Evolutionary conservation across 2,888 invertebrate genomes (phyloP).

Genomic region (Limnephilus rhombicus): DNA sequence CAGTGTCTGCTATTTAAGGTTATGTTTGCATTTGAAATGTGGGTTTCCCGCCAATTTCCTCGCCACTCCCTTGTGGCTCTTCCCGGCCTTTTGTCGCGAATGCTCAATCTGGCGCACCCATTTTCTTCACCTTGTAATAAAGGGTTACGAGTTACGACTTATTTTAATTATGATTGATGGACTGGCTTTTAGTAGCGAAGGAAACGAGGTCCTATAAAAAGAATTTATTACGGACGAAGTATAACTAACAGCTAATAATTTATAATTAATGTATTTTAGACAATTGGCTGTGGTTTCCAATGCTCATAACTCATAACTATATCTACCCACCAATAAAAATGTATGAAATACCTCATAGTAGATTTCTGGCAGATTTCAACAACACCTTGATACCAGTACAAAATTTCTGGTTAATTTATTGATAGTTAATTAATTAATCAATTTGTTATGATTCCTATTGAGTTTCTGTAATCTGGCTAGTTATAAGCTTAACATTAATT

Average conservation of each 20-base stretch:
- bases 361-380: background rate
- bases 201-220: background rate
- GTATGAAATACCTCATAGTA: too few relatives aligned
- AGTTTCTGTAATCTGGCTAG: background rate
- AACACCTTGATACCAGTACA: background rate
- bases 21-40: constrained; percentile 6
- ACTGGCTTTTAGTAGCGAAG: background rate
- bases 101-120: background rate
- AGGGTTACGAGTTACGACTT: background rate
- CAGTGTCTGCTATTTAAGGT: background rate
- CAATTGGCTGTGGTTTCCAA: background rate
- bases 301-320: background rate
- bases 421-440: background rate
- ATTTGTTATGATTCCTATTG: background rate
- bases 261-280: background rate
- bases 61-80: background rate
- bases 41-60: constrained; percentile 29
- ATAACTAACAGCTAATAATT: background rate
- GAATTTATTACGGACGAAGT: background rate
- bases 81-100: background rate
- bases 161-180: background rate
- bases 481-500: background rate
- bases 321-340: background rate
- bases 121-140: background rate
- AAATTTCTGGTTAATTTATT: too few relatives aligned